Percentiles rank a stretch among this genome's conserved stretches.
Evolutionary conservation across 2,797 vertebrate genomes (phyloP).

Genomic region (Triplophysa bombifrons): DNA sequence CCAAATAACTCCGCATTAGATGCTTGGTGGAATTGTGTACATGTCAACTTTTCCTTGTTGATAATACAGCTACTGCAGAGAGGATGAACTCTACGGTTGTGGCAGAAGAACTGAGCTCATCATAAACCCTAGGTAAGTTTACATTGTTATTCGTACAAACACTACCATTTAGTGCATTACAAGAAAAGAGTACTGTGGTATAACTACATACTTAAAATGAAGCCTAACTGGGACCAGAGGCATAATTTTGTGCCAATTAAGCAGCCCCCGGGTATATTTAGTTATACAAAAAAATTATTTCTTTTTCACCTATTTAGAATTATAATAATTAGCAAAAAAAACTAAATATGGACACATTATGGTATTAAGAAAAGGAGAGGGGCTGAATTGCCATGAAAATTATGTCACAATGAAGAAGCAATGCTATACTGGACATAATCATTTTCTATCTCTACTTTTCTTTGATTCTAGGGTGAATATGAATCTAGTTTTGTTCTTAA

Average conservation of each 20-base stretch:
- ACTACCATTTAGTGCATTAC: slow-evolving; percentile 41
- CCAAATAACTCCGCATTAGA: background rate
- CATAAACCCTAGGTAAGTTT: background rate
- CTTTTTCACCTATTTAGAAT: no score
- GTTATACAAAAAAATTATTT: no score
- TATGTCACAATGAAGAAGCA: background rate
- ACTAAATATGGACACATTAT: background rate
- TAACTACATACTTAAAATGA: slow-evolving; percentile 5
- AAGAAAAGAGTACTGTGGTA: slow-evolving; percentile 43
- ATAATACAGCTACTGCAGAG: slow-evolving; percentile 16
- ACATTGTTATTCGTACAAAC: slow-evolving; percentile 12
- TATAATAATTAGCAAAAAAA: background rate
- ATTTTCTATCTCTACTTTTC: background rate
- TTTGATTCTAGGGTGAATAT: background rate
- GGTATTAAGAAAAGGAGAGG: background rate
- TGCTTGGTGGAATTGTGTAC: background rate
- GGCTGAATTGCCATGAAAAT: background rate
- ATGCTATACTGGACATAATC: background rate
- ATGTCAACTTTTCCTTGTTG: slow-evolving; percentile 1
- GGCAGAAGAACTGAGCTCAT: slow-evolving; percentile 24
- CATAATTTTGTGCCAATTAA: background rate
- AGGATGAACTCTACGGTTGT: slow-evolving; percentile 15
- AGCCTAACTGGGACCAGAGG: background rate
- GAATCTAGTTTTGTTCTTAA: slow-evolving; percentile 17
- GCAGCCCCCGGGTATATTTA: background rate